Evolutionary conservation across 1,140 invertebrate genomes (phyloP).

Genomic region (Pentalonia nigronervosa): DNA sequence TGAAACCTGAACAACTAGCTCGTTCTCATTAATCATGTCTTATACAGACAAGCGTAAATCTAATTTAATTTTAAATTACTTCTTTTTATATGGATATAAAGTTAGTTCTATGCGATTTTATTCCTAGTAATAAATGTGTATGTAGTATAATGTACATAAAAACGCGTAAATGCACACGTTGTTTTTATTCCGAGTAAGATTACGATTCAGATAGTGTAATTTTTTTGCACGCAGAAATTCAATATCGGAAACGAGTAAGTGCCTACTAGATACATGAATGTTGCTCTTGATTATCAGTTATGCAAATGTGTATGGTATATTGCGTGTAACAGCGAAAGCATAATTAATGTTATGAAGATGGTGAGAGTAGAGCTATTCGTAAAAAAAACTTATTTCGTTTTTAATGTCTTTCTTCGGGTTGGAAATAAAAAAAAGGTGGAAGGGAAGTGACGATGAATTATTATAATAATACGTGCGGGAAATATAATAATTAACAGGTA

Average conservation of each 20-base stretch:
- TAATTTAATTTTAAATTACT: constrained; percentile 49
- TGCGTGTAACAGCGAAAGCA: neutral
- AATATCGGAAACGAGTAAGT: constrained; percentile 31
- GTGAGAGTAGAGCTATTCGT: neutral
- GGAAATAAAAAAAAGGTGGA: neutral
- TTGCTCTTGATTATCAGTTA: constrained; percentile 10
- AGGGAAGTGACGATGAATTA: neutral
- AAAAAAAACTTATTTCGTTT: constrained; percentile 24
- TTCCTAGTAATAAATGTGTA: neutral
- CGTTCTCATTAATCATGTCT: constrained; percentile 22
- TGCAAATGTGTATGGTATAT: constrained; percentile 3
- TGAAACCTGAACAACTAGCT: neutral
- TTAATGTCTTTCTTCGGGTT: constrained; percentile 18
- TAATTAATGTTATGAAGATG: neutral
- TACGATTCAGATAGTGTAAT: constrained; percentile 7
- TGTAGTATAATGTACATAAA: neutral
- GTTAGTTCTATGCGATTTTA: neutral
- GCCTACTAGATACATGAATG: neutral
- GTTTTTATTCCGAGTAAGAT: constrained; percentile 8
- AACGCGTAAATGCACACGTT: constrained; percentile 8
- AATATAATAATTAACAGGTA: constrained; percentile 47
- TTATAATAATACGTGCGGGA: neutral
- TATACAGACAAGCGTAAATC: neutral
- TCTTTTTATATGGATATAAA: constrained; percentile 15
- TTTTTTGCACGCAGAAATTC: neutral